Percentiles rank a stretch among this genome's conserved stretches.
These are phyloP conservation scores for Metridium senile DNA, from an alignment of 92 coral and sea anemone genomes.

Conservation along the genomic window DNA sequence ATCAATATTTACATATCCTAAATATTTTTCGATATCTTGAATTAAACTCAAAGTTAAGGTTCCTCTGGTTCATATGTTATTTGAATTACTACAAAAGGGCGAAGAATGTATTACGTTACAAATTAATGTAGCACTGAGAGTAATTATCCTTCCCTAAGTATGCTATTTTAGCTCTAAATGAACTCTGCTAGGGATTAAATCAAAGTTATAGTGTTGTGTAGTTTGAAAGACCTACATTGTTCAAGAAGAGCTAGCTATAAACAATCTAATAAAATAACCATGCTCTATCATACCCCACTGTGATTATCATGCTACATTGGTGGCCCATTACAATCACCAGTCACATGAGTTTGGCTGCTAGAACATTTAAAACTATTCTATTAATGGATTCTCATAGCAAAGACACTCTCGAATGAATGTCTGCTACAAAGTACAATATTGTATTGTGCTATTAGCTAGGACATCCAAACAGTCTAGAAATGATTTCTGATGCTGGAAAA, in stretches of 20 bases:
- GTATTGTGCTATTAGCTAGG: too few species aligned
- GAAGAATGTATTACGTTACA: conserved; percentile 2
- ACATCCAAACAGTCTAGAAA: too few species aligned
- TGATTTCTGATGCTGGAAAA: too few species aligned
- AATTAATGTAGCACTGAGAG: not conserved
- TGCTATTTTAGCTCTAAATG: not conserved
- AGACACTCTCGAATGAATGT: not conserved
- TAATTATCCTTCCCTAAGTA: not conserved
- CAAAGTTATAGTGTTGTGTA: not conserved
- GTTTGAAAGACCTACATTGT: not conserved
- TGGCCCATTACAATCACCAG: too few species aligned
- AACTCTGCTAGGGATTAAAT: not conserved
- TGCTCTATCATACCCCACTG: not conserved
- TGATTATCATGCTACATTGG: not conserved
- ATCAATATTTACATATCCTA: conserved; percentile 33
- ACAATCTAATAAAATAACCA: not conserved
- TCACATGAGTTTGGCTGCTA: not conserved
- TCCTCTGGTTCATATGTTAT: conserved; percentile 12
- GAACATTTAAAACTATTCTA: not conserved
- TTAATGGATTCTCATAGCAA: not conserved
- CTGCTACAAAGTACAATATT: too few species aligned
- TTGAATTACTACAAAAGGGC: not conserved
- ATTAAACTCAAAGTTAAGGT: not conserved
- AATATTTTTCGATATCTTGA: too few species aligned
- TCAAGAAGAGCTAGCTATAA: not conserved